These are phyloP conservation scores for Diplolepis rosae DNA, from an alignment of 2,888 invertebrate genomes.

Conservation along the genomic window DNA sequence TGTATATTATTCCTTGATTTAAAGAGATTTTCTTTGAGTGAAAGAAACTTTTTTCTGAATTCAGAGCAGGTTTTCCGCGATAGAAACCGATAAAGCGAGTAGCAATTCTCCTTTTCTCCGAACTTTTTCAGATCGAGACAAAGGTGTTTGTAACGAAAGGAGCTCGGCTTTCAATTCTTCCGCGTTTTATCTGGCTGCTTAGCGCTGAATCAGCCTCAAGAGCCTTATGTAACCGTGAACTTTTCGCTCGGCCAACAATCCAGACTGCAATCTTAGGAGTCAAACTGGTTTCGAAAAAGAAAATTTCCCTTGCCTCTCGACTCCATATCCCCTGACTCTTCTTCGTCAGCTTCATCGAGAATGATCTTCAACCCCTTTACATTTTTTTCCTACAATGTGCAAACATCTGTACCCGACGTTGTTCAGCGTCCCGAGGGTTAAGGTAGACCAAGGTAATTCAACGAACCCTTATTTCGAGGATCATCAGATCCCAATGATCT, in stretches of 20 bases:
- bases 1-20: no score
- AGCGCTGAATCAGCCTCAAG: constrained; percentile 33
- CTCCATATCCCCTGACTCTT: constrained; percentile 41
- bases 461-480: constrained; percentile 16
- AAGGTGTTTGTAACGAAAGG: not conserved
- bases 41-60: no score
- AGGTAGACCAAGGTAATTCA: constrained; percentile 15
- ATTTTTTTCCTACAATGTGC: constrained; percentile 46
- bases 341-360: constrained; percentile 35
- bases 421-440: constrained; percentile 8
- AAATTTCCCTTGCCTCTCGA: constrained; percentile 44
- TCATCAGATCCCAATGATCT: constrained; percentile 5
- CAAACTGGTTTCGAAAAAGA: constrained; percentile 49
- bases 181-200: constrained; percentile 29
- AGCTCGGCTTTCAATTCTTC: constrained; percentile 31
- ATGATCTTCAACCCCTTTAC: constrained; percentile 33
- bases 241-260: constrained; percentile 33
- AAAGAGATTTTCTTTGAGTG: no score
- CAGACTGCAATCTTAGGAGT: constrained; percentile 17
- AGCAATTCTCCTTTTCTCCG: not conserved
- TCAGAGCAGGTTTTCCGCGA: no score
- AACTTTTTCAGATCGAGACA: not conserved
- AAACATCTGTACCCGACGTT: constrained; percentile 47
- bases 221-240: constrained; percentile 44
- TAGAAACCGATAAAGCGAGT: not conserved